Evolutionary conservation across 2,113 vertebrate genomes (phyloP).

Genomic region (Polypterus senegalus): DNA sequence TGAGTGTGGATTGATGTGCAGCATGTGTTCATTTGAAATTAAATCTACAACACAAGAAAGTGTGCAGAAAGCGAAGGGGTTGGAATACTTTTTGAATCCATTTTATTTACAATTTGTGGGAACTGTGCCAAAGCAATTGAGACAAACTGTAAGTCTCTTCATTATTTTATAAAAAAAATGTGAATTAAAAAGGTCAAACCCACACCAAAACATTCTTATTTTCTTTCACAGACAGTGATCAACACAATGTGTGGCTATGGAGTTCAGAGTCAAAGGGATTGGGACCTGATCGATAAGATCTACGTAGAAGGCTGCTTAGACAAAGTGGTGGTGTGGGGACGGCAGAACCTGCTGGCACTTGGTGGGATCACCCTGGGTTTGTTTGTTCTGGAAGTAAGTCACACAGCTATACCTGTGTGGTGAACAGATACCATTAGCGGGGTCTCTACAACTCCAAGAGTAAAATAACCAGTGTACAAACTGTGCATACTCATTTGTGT

Average conservation of each 20-base stretch:
- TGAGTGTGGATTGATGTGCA: no score
- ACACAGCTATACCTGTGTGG: not conserved
- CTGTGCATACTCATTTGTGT: not conserved
- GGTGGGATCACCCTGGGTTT: slow-evolving; percentile 33
- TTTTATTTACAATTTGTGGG: no score
- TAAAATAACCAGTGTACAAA: not conserved
- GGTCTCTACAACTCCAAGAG: not conserved
- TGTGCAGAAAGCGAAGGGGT: no score
- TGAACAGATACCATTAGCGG: not conserved
- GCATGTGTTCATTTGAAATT: no score
- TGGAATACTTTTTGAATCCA: no score
- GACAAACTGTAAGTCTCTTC: no score
- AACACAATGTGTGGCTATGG: slow-evolving; percentile 50
- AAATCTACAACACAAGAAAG: no score
- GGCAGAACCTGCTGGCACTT: slow-evolving; percentile 33
- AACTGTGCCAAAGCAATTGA: no score
- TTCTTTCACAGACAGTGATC: slow-evolving; percentile 25
- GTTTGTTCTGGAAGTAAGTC: slow-evolving; percentile 33
- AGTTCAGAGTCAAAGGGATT: slow-evolving; percentile 25
- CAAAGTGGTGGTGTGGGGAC: slow-evolving; percentile 35
- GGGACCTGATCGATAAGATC: slow-evolving; percentile 16
- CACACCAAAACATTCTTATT: not conserved
- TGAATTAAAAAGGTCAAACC: no score
- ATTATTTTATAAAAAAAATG: no score
- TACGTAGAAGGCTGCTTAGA: slow-evolving; percentile 36